A percentile compares a stretch with the other conserved stretches of the same genome.
Conservation (phyloP, 2,888 invertebrate genomes). For the Eristalis pertinax region DNA sequence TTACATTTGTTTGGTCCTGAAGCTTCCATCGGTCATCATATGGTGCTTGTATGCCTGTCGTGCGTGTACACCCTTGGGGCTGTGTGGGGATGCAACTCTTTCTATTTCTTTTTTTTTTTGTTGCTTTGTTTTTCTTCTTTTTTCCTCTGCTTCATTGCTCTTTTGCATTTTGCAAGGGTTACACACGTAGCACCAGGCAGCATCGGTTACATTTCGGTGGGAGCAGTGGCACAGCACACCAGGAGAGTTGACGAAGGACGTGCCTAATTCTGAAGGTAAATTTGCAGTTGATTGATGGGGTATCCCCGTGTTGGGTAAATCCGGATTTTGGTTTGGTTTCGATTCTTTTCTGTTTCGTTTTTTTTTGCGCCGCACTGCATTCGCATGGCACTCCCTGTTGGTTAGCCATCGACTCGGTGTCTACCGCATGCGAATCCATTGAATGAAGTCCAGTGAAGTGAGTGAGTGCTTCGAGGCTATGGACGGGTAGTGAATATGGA, state of each 20-base stretch:
- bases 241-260: conserved; percentile 41
- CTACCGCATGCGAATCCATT: conserved; percentile 36
- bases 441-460: conserved; percentile 57
- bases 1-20: conserved; percentile 68
- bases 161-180: conserved; percentile 25
- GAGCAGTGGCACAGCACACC: conserved; percentile 5
- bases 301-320: conserved; percentile 56
- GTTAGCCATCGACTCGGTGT: conserved; percentile 42
- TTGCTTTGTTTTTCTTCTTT: conserved; percentile 26
- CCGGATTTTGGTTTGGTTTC: conserved; percentile 57
- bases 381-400: conserved; percentile 16
- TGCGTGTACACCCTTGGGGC: conserved; percentile 28
- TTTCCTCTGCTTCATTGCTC: conserved; percentile 16
- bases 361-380: not conserved
- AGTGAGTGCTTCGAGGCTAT: conserved; percentile 35
- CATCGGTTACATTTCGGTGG: conserved; percentile 56
- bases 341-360: conserved; percentile 2
- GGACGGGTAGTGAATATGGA: conserved; percentile 50
- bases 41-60: conserved; percentile 44
- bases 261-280: conserved; percentile 67
- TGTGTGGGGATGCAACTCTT: conserved; percentile 15
- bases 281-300: conserved; percentile 69
- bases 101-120: conserved; percentile 5
- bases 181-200: conserved; percentile 55
- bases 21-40: conserved; percentile 67